Evolutionary conservation across 1,140 invertebrate species (phyloP).

Genomic region (Musca vetustissima): DNA sequence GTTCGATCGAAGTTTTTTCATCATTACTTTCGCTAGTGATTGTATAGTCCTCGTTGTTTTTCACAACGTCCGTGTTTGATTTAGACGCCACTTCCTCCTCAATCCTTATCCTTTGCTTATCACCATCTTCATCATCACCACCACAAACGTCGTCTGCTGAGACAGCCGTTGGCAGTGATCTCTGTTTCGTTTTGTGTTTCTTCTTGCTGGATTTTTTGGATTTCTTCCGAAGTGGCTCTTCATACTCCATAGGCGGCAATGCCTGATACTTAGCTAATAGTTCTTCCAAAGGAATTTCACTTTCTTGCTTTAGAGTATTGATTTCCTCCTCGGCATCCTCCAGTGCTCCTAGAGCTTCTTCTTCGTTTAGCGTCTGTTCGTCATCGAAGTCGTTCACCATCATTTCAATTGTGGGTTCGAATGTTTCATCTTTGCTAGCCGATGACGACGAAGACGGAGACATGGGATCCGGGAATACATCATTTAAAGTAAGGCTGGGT

Average conservation of each 20-base stretch:
- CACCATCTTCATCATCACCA: not conserved
- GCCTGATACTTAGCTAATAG: conserved; percentile 67
- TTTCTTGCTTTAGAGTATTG: conserved; percentile 82
- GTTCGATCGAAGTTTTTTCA: not conserved
- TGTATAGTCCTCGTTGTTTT: not conserved
- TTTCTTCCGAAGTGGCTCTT: not conserved
- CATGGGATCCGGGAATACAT: conserved; percentile 19
- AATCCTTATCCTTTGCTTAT: not conserved
- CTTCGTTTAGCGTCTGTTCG: conserved; percentile 92
- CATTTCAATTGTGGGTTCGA: conserved; percentile 80
- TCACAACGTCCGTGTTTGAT: not conserved
- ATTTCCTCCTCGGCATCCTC: conserved; percentile 87
- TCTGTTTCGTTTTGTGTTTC: conserved; percentile 8
- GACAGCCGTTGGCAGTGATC: not conserved
- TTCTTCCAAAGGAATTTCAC: conserved; percentile 92
- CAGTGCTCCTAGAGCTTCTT: conserved; percentile 88
- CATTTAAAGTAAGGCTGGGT: not conserved
- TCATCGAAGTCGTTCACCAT: conserved; percentile 97
- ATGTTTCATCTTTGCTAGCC: conserved; percentile 48
- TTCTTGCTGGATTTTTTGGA: conserved; percentile 7
- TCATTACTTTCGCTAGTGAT: conserved; percentile 27
- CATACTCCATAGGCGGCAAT: conserved; percentile 10
- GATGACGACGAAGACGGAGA: conserved; percentile 25
- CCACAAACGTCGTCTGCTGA: not conserved
- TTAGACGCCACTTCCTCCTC: not conserved